phyloP scores from a whole-genome alignment of 2,113 vertebrate genomes.

The Sminthopsis crassicaudata region DNA sequence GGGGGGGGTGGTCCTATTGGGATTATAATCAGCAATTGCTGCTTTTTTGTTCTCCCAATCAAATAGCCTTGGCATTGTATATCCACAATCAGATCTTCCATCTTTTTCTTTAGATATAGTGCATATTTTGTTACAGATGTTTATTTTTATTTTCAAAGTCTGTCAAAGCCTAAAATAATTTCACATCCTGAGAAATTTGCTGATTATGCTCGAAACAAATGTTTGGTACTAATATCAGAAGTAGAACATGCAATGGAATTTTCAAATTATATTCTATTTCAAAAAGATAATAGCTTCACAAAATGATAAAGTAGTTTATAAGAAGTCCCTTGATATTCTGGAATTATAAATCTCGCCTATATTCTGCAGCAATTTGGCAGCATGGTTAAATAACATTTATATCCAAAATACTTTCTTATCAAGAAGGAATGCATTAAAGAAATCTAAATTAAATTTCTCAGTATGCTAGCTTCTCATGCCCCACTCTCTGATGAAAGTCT shows the following conservation, averaged over 20 bases:
- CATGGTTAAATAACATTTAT: conserved; percentile 67
- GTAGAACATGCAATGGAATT: conserved; percentile 63
- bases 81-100: not conserved
- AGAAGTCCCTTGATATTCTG: conserved; percentile 75
- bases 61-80: not conserved
- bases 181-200: conserved; percentile 33
- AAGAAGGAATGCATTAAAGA: conserved; percentile 49
- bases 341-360: conserved; percentile 76
- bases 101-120: not conserved
- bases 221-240: conserved; percentile 56
- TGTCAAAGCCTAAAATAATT: conserved; percentile 2
- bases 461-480: conserved; percentile 66
- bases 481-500: conserved; percentile 52
- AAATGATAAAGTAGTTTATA: conserved; percentile 77
- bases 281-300: conserved; percentile 77
- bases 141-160: conserved; percentile 62
- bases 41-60: not conserved
- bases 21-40: not conserved
- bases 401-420: conserved; percentile 70
- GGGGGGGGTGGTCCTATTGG: not conserved
- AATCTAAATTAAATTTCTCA: conserved; percentile 77
- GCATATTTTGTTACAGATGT: conserved; percentile 17
- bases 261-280: conserved; percentile 72
- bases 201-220: conserved; percentile 59
- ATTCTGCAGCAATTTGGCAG: conserved; percentile 70